These are phyloP conservation scores for Oegoconia quadripuncta DNA, from an alignment of 2,888 invertebrate species.

Conservation along the genomic window DNA sequence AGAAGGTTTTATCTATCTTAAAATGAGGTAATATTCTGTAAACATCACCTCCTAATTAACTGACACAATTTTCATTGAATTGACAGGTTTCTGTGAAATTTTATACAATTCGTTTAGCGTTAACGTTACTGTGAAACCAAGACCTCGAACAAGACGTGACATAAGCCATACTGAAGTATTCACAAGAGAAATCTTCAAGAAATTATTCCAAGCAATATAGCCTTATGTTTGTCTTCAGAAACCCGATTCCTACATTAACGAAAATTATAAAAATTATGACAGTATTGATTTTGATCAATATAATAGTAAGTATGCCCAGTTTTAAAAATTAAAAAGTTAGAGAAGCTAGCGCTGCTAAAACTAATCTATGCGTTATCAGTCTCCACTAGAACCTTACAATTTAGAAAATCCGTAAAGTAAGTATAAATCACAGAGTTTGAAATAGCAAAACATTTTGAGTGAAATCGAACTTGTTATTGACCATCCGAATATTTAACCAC, in stretches of 20 bases:
- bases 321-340: constrained; percentile 62
- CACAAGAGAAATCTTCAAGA: too few species aligned
- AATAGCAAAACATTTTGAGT: constrained; percentile 73
- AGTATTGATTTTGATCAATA: constrained; percentile 40
- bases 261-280: constrained; percentile 61
- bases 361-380: constrained; percentile 79
- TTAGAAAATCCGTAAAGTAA: constrained; percentile 77
- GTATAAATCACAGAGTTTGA: constrained; percentile 77
- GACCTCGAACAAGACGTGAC: constrained; percentile 3
- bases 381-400: constrained; percentile 78
- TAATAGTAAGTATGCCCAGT: constrained; percentile 55
- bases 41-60: constrained; percentile 58
- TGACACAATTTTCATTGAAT: constrained; percentile 72
- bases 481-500: constrained; percentile 45
- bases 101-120: constrained; percentile 43
- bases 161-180: too few species aligned
- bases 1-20: constrained; percentile 58
- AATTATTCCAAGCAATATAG: too few species aligned
- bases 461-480: constrained; percentile 56
- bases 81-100: constrained; percentile 61
- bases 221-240: too few species aligned
- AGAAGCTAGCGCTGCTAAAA: constrained; percentile 79
- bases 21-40: constrained; percentile 46
- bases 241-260: constrained; percentile 46
- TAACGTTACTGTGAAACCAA: constrained; percentile 51